Conservation (phyloP, 2,888 invertebrate genomes). For the Drosophila mulleri region DNA sequence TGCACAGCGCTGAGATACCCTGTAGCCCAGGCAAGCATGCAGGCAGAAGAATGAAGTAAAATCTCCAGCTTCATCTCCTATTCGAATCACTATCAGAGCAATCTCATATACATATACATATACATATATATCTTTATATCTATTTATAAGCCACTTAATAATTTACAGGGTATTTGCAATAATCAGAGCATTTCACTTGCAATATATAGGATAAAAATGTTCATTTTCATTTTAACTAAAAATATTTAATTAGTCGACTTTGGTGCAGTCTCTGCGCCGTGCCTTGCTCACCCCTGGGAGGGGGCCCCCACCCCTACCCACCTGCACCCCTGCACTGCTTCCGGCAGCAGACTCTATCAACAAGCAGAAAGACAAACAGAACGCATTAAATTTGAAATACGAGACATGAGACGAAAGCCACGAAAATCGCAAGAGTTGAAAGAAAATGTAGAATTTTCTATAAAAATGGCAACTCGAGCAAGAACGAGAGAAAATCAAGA, state of each 20-base stretch:
- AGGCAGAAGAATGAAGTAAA: no score
- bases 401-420: slow-evolving; percentile 38
- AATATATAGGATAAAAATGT: slow-evolving; percentile 39
- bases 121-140: neutral
- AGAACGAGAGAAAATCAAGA: neutral
- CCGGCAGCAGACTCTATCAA: slow-evolving; percentile 25
- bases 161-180: slow-evolving; percentile 12
- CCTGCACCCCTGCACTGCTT: neutral
- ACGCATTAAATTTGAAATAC: slow-evolving; percentile 50
- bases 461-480: slow-evolving; percentile 19
- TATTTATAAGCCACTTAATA: accelerated
- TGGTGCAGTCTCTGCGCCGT: slow-evolving; percentile 20
- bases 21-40: no score
- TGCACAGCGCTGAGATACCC: neutral
- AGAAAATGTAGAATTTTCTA: slow-evolving; percentile 9
- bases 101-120: neutral
- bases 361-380: slow-evolving; percentile 63
- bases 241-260: slow-evolving; percentile 72
- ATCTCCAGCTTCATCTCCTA: no score
- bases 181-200: slow-evolving; percentile 53
- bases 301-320: neutral
- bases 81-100: no score
- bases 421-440: slow-evolving; percentile 40
- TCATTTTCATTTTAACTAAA: slow-evolving; percentile 65
- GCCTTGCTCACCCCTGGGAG: no score